phyloP scores from a whole-genome alignment of 2,888 invertebrate genomes.

The Hipparchia semele region DNA sequence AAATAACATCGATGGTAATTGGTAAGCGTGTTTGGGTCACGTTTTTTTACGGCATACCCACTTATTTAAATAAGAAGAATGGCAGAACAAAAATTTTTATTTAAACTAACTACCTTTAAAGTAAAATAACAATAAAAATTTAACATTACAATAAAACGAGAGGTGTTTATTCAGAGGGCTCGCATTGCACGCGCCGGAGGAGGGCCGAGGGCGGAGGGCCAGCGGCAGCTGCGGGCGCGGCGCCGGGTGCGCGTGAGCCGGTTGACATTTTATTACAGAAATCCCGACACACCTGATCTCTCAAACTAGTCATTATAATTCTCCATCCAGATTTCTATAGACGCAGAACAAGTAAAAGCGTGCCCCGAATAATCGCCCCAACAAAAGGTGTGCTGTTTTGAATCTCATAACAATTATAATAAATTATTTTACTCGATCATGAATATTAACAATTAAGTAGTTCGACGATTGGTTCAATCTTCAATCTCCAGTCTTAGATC shows the following conservation, averaged over 20 bases:
- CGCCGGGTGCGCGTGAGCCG: constrained; percentile 68
- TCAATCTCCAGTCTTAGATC: no score
- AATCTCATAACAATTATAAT: constrained; percentile 25
- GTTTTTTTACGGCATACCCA: no score
- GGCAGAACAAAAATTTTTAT: constrained; percentile 1
- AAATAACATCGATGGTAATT: no score
- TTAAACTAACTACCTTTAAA: constrained; percentile 10
- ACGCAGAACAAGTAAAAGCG: constrained; percentile 32
- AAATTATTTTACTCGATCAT: constrained; percentile 12
- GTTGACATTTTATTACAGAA: constrained; percentile 75
- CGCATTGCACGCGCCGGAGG: constrained; percentile 49
- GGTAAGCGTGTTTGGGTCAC: no score
- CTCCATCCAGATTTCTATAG: constrained; percentile 32
- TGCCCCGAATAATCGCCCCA: constrained; percentile 25
- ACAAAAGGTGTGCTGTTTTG: constrained; percentile 22
- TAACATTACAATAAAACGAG: constrained; percentile 53
- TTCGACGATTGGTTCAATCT: no score
- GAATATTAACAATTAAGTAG: constrained; percentile 17
- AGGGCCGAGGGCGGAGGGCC: constrained; percentile 56
- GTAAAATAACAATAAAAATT: constrained; percentile 45
- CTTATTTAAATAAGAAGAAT: constrained; percentile 7
- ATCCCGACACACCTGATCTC: constrained; percentile 79
- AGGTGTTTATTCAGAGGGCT: constrained; percentile 72
- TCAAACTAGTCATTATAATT: constrained; percentile 65
- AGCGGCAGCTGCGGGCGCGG: constrained; percentile 70